A percentile compares a stretch with the other conserved stretches of the same genome.
Conservation (phyloP, 2,888 invertebrate species). For the Aplocera efformata region DNA sequence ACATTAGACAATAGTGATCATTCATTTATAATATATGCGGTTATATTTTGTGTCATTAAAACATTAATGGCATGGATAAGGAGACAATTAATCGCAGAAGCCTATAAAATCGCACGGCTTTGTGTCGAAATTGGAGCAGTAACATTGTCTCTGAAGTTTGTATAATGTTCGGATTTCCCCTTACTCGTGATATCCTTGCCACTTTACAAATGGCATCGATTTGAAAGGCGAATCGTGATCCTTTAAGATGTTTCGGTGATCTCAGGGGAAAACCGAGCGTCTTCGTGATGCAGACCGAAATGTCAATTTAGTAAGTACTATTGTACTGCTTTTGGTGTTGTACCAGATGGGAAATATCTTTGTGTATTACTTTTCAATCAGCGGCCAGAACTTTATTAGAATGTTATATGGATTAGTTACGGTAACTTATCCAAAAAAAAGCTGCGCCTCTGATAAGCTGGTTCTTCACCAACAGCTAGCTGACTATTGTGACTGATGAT, state of each 20-base stretch:
- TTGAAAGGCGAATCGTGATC: slow-evolving; percentile 76
- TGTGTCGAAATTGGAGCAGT: slow-evolving; percentile 38
- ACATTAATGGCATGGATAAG: not conserved
- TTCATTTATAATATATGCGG: no score
- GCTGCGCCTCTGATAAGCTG: no score
- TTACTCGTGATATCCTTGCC: slow-evolving; percentile 68
- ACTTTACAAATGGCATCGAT: slow-evolving; percentile 66
- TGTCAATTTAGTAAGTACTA: slow-evolving; percentile 21
- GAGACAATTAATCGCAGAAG: not conserved
- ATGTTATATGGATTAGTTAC: no score
- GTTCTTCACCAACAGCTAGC: no score
- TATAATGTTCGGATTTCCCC: slow-evolving; percentile 65
- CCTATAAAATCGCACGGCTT: slow-evolving; percentile 1
- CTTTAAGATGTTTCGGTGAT: slow-evolving; percentile 51
- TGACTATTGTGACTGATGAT: no score
- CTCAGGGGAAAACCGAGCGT: slow-evolving; percentile 55
- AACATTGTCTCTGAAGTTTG: slow-evolving; percentile 41
- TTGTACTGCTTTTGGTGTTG: no score
- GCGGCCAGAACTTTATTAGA: no score
- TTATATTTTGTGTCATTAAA: slow-evolving; percentile 2
- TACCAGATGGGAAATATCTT: no score
- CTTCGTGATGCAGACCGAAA: slow-evolving; percentile 24
- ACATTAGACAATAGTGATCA: no score
- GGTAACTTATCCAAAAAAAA: no score
- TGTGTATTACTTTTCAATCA: no score